A percentile compares a stretch with the other conserved stretches of the same genome.
Evolutionary conservation across 2,797 vertebrate genomes (phyloP).

Genomic region (Eurystomus glaucurus): DNA sequence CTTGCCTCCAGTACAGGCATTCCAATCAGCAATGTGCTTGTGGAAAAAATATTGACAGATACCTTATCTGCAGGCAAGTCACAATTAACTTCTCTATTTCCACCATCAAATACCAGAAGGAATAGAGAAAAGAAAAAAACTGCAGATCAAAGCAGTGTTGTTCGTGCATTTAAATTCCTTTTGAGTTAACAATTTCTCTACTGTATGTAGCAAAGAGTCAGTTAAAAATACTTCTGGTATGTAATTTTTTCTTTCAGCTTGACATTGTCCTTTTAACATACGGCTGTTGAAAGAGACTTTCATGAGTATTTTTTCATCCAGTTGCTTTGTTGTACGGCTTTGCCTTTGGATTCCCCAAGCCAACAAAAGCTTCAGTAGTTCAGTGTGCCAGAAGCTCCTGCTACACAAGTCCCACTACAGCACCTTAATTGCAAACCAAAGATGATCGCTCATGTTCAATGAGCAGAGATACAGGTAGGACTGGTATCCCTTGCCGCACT

Average conservation of each 20-base stretch:
- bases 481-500: neutral
- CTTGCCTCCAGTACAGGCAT: accelerated
- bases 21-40: neutral
- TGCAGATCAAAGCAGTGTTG: neutral
- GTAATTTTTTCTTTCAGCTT: neutral
- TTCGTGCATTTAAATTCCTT: neutral
- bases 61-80: neutral
- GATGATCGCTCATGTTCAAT: neutral
- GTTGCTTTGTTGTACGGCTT: neutral
- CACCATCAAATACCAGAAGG: neutral
- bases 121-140: neutral
- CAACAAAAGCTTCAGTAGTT: neutral
- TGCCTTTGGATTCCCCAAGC: neutral
- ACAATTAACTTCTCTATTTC: neutral
- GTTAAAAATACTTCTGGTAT: neutral
- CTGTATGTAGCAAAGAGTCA: neutral
- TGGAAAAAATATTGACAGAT: neutral
- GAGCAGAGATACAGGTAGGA: neutral
- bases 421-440: neutral
- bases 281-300: neutral
- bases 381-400: neutral
- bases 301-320: neutral
- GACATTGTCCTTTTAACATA: neutral
- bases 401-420: neutral
- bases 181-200: neutral